Base-by-base conservation (phyloP, 2,888 invertebrate genomes). In the Callimorpha dominula region DNA sequence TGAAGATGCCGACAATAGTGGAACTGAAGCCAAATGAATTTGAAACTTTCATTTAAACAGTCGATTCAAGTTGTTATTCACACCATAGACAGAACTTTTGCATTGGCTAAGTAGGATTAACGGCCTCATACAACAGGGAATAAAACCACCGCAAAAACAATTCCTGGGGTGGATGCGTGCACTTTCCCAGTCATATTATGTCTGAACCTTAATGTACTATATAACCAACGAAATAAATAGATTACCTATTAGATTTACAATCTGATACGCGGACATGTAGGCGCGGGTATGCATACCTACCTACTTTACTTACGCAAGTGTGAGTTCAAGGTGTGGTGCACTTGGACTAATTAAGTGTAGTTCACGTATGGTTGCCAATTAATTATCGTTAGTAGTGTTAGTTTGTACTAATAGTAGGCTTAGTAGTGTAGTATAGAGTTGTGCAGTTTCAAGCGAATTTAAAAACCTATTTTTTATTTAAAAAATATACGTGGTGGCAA, bases 281-380 rank as follows among this genome's bases (percentile, higher is more conserved):
- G 83, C 60, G 81, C 49, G 79, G 76, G 63, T 11, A 46, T 54
- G 68, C 42, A 62, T 67, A 74, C 60, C 73, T 9, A 64, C 71
- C 64, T 54, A 75, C 14, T 66, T 75, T 54, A 75, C 15, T 68
- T 76, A 73, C 50, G 42, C 63, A 75, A 75, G 75, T 76, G 78
- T 77, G 73, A 82, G 79, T 78, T 72, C 40, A 17, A 66, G 77
- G 73, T 62, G 77, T 67, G 70, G 68, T 75, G 71, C 77, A 77
- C 74, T 83, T 78, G 75, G 70, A 72, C 68, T 79, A 77, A 83
- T 84, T 76, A 75, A 75, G 63, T 65, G 68, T 76, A 75, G 65
- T 80, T 79, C 11, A 68, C 84, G 69, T 76, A 67, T 73, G 68
- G 73, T 68, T 31, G 73, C 72, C 43, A 77, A 73, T 78, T 77